phyloP scores from a whole-genome alignment of 2,797 vertebrate species.

The Cottoperca gobio region DNA sequence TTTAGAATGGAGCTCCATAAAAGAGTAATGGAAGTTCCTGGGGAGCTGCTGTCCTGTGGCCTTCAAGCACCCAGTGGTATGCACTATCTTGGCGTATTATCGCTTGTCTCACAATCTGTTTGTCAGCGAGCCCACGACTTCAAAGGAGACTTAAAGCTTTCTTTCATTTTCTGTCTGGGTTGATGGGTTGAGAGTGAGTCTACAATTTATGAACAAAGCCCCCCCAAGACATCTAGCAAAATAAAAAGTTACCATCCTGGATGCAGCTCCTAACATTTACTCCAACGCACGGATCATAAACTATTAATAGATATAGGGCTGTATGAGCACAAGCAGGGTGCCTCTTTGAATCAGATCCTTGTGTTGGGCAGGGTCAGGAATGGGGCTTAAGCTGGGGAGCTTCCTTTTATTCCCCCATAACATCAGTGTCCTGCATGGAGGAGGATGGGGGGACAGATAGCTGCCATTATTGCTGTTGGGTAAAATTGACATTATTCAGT shows the following conservation, averaged over 20 bases:
- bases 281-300: conserved; percentile 81
- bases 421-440: conserved; percentile 46
- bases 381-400: conserved; percentile 49
- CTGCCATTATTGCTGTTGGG: conserved; percentile 75
- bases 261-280: conserved; percentile 80
- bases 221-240: conserved; percentile 70
- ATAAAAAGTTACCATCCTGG: conserved; percentile 77
- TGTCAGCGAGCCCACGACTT: conserved; percentile 70
- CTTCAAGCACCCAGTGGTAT: conserved; percentile 55
- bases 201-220: conserved; percentile 76
- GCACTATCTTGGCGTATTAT: conserved; percentile 67
- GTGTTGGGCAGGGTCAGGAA: conserved; percentile 60
- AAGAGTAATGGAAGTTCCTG: conserved; percentile 72
- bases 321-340: conserved; percentile 65
- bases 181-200: conserved; percentile 56
- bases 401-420: conserved; percentile 60
- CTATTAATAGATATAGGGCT: conserved; percentile 83
- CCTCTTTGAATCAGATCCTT: conserved; percentile 75
- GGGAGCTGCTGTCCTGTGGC: conserved; percentile 68
- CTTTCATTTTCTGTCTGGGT: conserved; percentile 66
- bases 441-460: conserved; percentile 44
- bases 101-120: conserved; percentile 68
- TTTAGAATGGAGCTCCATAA: conserved; percentile 64
- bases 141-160: conserved; percentile 72
- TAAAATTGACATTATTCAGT: conserved; percentile 83